These are phyloP conservation scores for Patiria miniata DNA, from an alignment of 35 echinoderm and acorn worm species.

Conservation along the genomic window DNA sequence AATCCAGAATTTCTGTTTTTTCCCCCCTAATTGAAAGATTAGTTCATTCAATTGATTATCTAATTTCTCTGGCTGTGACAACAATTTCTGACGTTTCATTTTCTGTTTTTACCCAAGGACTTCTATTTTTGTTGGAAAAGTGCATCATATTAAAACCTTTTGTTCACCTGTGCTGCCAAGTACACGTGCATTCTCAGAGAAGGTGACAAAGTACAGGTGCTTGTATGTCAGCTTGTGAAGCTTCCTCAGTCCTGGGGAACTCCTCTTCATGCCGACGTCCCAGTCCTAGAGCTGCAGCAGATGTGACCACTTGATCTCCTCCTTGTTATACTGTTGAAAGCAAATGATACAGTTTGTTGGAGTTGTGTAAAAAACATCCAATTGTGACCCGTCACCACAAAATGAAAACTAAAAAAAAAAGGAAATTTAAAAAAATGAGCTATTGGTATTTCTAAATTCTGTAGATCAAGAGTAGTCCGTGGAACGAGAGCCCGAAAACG, in stretches of 20 bases:
- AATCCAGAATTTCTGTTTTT: too few species aligned
- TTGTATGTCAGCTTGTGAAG: constrained; percentile 48
- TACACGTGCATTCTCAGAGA: constrained; percentile 50
- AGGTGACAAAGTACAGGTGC: constrained; percentile 57
- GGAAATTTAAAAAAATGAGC: too few species aligned
- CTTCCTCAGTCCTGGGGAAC: constrained; percentile 38
- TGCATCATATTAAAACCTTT: background rate
- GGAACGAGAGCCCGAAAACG: too few species aligned
- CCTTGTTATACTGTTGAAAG: constrained; percentile 37
- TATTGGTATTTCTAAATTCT: too few species aligned
- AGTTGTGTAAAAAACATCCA: too few species aligned
- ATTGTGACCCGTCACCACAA: too few species aligned
- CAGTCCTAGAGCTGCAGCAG: constrained; percentile 10
- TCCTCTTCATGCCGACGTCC: constrained; percentile 13
- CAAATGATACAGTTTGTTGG: too few species aligned
- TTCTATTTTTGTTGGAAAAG: background rate
- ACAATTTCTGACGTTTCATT: background rate
- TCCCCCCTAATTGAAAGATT: too few species aligned
- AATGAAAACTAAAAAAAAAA: too few species aligned
- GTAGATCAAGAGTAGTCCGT: too few species aligned
- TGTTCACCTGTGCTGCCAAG: background rate
- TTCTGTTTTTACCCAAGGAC: background rate
- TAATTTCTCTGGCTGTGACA: background rate
- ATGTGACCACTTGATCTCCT: constrained; percentile 40
- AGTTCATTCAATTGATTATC: background rate